Base-by-base conservation (phyloP, 2,888 invertebrate genomes). In the Epistrophe grossulariae region DNA sequence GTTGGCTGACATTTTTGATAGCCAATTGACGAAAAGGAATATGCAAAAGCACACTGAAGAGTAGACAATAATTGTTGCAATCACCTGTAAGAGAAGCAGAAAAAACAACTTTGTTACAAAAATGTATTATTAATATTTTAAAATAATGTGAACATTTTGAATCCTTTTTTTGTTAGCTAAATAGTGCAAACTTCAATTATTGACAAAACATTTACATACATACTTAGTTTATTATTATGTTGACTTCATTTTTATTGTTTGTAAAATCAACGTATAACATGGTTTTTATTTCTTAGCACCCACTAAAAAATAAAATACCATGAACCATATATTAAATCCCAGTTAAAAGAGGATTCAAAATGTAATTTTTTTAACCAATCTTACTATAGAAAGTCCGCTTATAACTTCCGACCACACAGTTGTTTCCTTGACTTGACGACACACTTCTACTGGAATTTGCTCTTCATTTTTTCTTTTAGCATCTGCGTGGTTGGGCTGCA, bases 11-110 rank as follows among this genome's bases (percentile, higher is more conserved):
- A 15, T 15, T 71, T 66, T 79, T 10, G 84, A 73, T 31, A 84
- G 7, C 80, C 77, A 80, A 60, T 80, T 48, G 79, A 88, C 73
- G 68, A 89, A 72, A 81, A 91, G 28, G 35, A 89, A 90, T 50
- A 92, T 89, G 5, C 84, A 28, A 24, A 89, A 79, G 66, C 91
- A 91, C 10, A 91, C 89, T 13, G 89, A 45, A 15, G 89, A 50
- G 78, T 91, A 91, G 17, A 90, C 85, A 4, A 84, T 11, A 31
- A 90, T 52, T 13, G 91, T 91, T 8, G 89, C 83, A 35, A 90
- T 55, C 15, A 90, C 89, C 91, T 92, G 91, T 78, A 91, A 90
- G 64, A 90, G 64, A 87, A 92, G 88, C 70, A 90, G 85, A 88
- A 89, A 77, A 78, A 80, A 82, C 84, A 91, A 88, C 90, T 91